A percentile compares a stretch with the other conserved stretches of the same genome.
These are phyloP conservation scores for Ceratosolen solmsi DNA, from an alignment of 1,140 invertebrate species.

Conservation along the genomic window DNA sequence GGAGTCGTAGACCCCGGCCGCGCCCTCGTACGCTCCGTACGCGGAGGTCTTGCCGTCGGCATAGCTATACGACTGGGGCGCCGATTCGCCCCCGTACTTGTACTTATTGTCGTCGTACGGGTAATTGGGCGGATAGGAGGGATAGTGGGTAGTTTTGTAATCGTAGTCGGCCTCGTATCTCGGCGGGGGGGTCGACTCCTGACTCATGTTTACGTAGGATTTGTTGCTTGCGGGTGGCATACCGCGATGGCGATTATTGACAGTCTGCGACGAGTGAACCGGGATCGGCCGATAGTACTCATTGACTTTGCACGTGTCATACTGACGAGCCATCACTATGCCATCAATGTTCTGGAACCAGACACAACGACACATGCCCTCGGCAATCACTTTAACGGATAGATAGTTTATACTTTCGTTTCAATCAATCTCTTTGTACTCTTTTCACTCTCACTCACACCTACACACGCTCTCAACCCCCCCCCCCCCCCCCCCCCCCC, in stretches of 20 bases:
- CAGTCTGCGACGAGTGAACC: slow-evolving; percentile 61
- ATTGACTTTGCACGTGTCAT: slow-evolving; percentile 70
- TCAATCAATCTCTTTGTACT: slow-evolving; percentile 5
- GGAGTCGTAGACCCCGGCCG: slow-evolving; percentile 59
- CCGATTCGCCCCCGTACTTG: slow-evolving; percentile 63
- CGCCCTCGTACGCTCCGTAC: slow-evolving; percentile 14
- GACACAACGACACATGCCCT: slow-evolving; percentile 73
- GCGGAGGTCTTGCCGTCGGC: slow-evolving; percentile 28
- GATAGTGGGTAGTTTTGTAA: slow-evolving; percentile 72
- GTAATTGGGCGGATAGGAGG: slow-evolving; percentile 71
- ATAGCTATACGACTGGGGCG: slow-evolving; percentile 1
- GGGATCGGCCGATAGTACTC: slow-evolving; percentile 72
- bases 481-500: not conserved
- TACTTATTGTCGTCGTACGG: slow-evolving; percentile 71
- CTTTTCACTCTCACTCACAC: slow-evolving; percentile 44
- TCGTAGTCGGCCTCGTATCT: slow-evolving; percentile 67
- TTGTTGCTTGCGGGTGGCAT: slow-evolving; percentile 60
- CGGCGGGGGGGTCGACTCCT: slow-evolving; percentile 58
- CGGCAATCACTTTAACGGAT: slow-evolving; percentile 65
- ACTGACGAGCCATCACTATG: slow-evolving; percentile 74
- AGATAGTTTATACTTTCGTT: slow-evolving; percentile 41
- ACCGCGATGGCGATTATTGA: slow-evolving; percentile 66
- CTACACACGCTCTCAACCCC: slow-evolving; percentile 11
- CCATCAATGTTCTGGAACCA: slow-evolving; percentile 75
- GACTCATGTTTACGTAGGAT: slow-evolving; percentile 67